Percentiles rank a stretch among this genome's conserved stretches.
These are phyloP conservation scores for Corythaeola cristata DNA, from an alignment of 2,113 vertebrate genomes.

Conservation along the genomic window DNA sequence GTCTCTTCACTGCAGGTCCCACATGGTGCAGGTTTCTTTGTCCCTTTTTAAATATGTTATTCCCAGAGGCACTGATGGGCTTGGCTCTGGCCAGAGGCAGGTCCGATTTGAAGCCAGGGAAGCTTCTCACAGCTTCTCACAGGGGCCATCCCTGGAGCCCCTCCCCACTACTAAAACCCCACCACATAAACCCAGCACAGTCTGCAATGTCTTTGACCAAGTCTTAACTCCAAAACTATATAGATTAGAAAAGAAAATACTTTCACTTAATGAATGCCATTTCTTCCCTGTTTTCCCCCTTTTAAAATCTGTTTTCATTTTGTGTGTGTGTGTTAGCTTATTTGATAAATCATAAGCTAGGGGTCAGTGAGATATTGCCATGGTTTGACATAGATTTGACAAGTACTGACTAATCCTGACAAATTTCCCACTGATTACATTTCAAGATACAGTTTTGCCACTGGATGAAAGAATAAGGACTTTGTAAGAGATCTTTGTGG, in stretches of 20 bases:
- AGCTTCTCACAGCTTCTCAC: too few species aligned
- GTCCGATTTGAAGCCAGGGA: too few species aligned
- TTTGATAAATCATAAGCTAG: not conserved
- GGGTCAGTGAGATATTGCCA: not conserved
- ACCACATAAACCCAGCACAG: too few species aligned
- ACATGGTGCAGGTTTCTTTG: too few species aligned
- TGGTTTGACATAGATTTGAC: not conserved
- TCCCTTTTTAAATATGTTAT: too few species aligned
- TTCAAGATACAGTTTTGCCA: conserved; percentile 1
- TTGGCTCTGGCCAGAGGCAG: too few species aligned
- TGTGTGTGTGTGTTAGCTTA: not conserved
- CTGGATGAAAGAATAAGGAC: not conserved
- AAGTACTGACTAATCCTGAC: not conserved
- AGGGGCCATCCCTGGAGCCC: too few species aligned
- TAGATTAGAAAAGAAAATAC: not conserved
- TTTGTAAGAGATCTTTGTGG: not conserved
- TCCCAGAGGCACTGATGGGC: too few species aligned
- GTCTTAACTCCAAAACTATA: not conserved
- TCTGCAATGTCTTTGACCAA: not conserved
- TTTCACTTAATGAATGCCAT: not conserved
- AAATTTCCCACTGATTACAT: not conserved
- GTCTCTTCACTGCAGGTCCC: too few species aligned
- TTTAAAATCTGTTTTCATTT: not conserved
- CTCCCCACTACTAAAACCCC: too few species aligned
- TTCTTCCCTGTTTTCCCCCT: not conserved